Evolutionary conservation across 2,113 vertebrate species (phyloP).

Genomic region (Aptenodytes patagonicus): DNA sequence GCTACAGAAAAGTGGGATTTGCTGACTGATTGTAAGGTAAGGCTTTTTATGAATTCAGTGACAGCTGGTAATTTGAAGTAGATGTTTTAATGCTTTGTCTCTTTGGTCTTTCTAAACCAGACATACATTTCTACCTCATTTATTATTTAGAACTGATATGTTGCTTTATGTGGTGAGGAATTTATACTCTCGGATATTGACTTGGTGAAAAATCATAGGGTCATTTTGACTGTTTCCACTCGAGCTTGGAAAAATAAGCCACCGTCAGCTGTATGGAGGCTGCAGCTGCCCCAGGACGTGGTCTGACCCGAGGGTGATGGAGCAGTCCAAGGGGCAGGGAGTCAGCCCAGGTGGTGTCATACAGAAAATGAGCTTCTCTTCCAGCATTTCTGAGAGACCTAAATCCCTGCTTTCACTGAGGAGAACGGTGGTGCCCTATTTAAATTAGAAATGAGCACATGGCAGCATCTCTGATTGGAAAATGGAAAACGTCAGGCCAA

Average conservation of each 20-base stretch:
- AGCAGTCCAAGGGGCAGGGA: background rate
- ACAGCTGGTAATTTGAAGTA: background rate
- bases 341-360: background rate
- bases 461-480: background rate
- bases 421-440: background rate
- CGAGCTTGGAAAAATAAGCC: background rate
- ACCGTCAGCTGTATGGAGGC: background rate
- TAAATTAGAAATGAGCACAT: background rate
- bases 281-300: background rate
- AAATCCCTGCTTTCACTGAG: background rate
- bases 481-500: background rate
- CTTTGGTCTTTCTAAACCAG: background rate
- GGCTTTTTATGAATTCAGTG: background rate
- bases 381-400: background rate
- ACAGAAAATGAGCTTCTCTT: background rate
- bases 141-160: slow-evolving; percentile 38
- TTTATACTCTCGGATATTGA: background rate
- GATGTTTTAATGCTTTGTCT: background rate
- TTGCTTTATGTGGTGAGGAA: background rate
- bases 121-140: background rate
- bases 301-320: background rate
- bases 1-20: background rate
- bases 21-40: background rate
- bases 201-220: background rate
- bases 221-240: background rate